These are phyloP conservation scores for Esox masquinongy DNA, from an alignment of 2,797 vertebrate genomes.

Conservation along the genomic window DNA sequence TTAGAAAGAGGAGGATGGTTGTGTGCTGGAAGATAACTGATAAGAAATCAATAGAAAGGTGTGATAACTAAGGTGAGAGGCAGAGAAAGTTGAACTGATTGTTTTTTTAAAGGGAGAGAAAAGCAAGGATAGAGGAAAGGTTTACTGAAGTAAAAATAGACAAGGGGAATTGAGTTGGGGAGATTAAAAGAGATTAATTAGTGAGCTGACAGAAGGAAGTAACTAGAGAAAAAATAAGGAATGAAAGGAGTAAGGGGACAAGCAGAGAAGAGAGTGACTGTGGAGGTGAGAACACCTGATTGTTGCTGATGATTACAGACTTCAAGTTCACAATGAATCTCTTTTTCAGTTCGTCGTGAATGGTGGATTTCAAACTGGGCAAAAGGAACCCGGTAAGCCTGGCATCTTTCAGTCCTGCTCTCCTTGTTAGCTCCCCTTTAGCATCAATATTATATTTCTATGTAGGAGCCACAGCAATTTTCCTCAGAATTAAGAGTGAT, in stretches of 20 bases:
- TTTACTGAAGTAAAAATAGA: conserved; percentile 63
- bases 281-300: conserved; percentile 16
- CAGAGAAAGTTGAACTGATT: conserved; percentile 4
- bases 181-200: conserved; percentile 73
- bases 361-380: conserved; percentile 34
- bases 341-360: conserved; percentile 45
- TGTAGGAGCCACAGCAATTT: conserved; percentile 37
- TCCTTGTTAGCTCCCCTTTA: conserved; percentile 62
- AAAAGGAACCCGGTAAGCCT: conserved; percentile 32
- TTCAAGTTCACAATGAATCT: conserved; percentile 32
- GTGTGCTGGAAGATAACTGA: neutral
- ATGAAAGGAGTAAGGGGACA: conserved; percentile 24
- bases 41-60: neutral
- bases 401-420: conserved; percentile 34
- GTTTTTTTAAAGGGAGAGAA: conserved; percentile 3
- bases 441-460: conserved; percentile 70
- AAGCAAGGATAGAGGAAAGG: conserved; percentile 7
- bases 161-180: conserved; percentile 47
- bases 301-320: conserved; percentile 26
- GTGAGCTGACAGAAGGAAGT: conserved; percentile 44
- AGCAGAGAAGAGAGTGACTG: conserved; percentile 2
- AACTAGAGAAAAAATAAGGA: conserved; percentile 38
- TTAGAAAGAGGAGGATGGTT: conserved; percentile 2
- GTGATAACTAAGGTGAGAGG: neutral
- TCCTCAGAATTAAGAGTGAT: conserved; percentile 45